phyloP scores from a whole-genome alignment of 2,888 invertebrate genomes.

The Idaea aversata region DNA sequence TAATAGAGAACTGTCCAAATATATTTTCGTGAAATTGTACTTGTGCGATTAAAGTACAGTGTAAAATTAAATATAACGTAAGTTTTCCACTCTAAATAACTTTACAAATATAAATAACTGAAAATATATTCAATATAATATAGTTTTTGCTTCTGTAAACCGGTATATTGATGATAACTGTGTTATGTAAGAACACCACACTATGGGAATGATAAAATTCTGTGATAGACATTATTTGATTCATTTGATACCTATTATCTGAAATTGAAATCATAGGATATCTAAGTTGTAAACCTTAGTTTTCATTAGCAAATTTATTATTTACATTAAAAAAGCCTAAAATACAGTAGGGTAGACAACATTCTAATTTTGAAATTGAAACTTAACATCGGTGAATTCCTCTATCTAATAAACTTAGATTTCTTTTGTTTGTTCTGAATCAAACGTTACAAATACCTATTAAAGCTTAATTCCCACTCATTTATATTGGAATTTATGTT shows the following conservation, averaged over 20 bases:
- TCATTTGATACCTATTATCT: not conserved
- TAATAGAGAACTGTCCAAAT: conserved; percentile 13
- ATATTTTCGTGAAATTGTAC: conserved; percentile 11
- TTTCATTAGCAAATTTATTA: not conserved
- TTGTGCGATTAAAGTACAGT: conserved; percentile 12
- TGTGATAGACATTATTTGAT: not conserved
- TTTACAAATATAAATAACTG: not conserved
- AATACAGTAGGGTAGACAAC: not conserved
- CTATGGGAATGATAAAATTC: conserved; percentile 12
- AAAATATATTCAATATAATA: not conserved
- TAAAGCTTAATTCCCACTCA: not conserved
- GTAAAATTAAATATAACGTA: conserved; percentile 20
- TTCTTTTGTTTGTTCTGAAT: not conserved
- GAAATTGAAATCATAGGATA: not conserved
- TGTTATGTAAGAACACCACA: conserved; percentile 45
- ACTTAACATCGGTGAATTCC: not conserved
- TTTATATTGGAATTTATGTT: not conserved
- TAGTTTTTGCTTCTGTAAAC: not conserved
- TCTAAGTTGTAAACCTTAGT: too few species aligned
- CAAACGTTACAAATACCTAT: not conserved
- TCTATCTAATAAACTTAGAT: not conserved
- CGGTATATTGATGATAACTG: conserved; percentile 14
- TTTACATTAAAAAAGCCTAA: not conserved
- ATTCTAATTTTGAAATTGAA: not conserved
- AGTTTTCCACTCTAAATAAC: conserved; percentile 9